A percentile compares a stretch with the other conserved stretches of the same genome.
phyloP scores from a whole-genome alignment of 2,888 invertebrate genomes.

The Heliothis peltigera region DNA sequence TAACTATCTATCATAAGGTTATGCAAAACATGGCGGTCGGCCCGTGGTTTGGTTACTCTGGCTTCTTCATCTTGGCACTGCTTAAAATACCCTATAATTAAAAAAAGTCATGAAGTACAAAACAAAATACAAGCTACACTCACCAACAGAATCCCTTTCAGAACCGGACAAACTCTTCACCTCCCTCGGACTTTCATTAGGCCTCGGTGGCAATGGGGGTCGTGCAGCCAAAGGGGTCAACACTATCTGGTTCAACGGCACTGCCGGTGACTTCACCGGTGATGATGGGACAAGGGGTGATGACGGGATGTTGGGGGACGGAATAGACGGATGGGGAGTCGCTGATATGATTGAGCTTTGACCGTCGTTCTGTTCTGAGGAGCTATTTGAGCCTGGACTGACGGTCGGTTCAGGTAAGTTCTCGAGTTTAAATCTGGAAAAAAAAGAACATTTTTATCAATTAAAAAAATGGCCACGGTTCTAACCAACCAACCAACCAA shows the following conservation, averaged over 20 bases:
- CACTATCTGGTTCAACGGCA: slow-evolving; percentile 65
- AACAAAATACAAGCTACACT: slow-evolving; percentile 44
- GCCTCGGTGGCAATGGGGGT: slow-evolving; percentile 81
- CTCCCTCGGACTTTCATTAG: slow-evolving; percentile 79
- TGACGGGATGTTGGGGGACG: slow-evolving; percentile 62
- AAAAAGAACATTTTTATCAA: neutral
- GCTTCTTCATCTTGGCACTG: no score
- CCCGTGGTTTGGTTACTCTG: no score
- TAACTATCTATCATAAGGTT: no score
- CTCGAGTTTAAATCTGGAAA: slow-evolving; percentile 81
- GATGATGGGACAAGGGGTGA: slow-evolving; percentile 52
- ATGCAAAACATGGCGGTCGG: no score
- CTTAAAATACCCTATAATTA: no score
- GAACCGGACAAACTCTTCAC: slow-evolving; percentile 71
- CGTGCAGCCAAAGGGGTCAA: slow-evolving; percentile 76
- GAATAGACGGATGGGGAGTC: slow-evolving; percentile 65
- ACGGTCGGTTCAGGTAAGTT: slow-evolving; percentile 81
- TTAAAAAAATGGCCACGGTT: neutral
- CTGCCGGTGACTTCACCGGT: slow-evolving; percentile 38
- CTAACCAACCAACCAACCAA: no score
- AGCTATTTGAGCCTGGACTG: slow-evolving; percentile 88
- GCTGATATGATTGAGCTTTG: slow-evolving; percentile 85
- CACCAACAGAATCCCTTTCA: slow-evolving; percentile 80
- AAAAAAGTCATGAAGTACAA: no score
- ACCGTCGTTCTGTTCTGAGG: slow-evolving; percentile 85